phyloP scores from a whole-genome alignment of 2,113 vertebrate genomes.

The Aspidoscelis tigris region DNA sequence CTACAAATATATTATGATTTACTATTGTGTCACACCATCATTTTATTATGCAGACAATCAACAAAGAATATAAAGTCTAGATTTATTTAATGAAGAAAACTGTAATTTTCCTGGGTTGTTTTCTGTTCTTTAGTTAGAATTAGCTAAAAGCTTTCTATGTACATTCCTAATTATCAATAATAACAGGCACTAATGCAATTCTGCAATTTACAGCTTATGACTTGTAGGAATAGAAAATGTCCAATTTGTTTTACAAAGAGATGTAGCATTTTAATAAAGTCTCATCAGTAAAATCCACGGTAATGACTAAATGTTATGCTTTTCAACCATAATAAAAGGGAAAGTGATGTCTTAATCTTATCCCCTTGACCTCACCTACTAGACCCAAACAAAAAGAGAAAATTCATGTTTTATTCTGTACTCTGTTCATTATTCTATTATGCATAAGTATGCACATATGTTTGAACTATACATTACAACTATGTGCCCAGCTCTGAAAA shows the following conservation, averaged over 20 bases:
- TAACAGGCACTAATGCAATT: constrained; percentile 59
- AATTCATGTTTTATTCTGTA: not conserved
- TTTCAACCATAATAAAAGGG: constrained; percentile 37
- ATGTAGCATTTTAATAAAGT: constrained; percentile 44
- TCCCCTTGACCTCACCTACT: constrained; percentile 30
- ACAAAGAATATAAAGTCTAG: constrained; percentile 28
- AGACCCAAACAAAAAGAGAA: constrained; percentile 27
- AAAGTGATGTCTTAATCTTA: constrained; percentile 16
- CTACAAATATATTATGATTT: constrained; percentile 20
- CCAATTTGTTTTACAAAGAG: constrained; percentile 42
- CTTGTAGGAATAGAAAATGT: constrained; percentile 44
- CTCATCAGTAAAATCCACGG: constrained; percentile 37
- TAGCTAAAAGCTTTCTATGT: constrained; percentile 59
- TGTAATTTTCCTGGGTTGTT: constrained; percentile 49
- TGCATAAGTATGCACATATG: not conserved
- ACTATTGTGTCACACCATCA: constrained; percentile 13
- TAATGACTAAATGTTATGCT: constrained; percentile 52
- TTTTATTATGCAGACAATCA: constrained; percentile 1
- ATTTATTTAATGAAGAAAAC: constrained; percentile 46
- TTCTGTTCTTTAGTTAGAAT: constrained; percentile 33
- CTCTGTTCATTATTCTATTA: constrained; percentile 10
- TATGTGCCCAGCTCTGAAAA: not conserved
- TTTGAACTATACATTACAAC: not conserved
- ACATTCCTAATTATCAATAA: constrained; percentile 63
- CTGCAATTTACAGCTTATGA: constrained; percentile 65